Evolutionary conservation across 2,888 invertebrate genomes (phyloP), one percentile per base, ranked within the genome.

Genomic region (Microctonus brassicae): DNA sequence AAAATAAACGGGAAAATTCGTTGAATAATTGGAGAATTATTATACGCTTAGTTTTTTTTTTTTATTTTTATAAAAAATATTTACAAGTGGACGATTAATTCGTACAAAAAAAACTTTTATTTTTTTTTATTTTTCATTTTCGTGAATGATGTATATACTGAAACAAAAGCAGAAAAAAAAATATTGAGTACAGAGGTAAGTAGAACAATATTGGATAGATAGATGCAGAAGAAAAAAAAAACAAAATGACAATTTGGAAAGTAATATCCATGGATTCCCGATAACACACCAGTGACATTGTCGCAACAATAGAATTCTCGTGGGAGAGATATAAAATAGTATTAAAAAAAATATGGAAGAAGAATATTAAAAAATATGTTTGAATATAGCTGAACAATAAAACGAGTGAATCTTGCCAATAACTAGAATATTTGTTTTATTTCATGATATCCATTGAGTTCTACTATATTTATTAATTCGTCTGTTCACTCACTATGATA

Each of bases 341-440:
- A 70, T 39, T 29, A 42, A 70, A 65, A 71, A 69, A 58, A 58
- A 64, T 29, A 5, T 11, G 26, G n/a, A 11, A 17, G 26, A 17
- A 47, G 55, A 29, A 62, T 17, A 34, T 39, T n/a, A 26, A 60
- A 42, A 63, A 63, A 39, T 55, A 62, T 53, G 57, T 67, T 61
- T 66, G 66, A 42, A 71, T 62, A 71, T 53, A 71, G 61, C 71
- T 6, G 66, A 57, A 17, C 10, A n/a, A 39, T 26, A 36, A 60
- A 67, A 62, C 62, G 71, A 55, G 55, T 47, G 62, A 39, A 42
- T 66, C 55, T 61, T 62, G 71, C 66, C 66, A 71, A 71, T 71
- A 71, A 66, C 65, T 66, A 66, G 47, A 29, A 53, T 67, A 67
- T 67, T 55, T 55, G 52, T 71, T 55, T n/a, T 67, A 24, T n/a